These are phyloP conservation scores for Mamestra brassicae DNA, from an alignment of 2,888 invertebrate genomes.

Conservation along the genomic window DNA sequence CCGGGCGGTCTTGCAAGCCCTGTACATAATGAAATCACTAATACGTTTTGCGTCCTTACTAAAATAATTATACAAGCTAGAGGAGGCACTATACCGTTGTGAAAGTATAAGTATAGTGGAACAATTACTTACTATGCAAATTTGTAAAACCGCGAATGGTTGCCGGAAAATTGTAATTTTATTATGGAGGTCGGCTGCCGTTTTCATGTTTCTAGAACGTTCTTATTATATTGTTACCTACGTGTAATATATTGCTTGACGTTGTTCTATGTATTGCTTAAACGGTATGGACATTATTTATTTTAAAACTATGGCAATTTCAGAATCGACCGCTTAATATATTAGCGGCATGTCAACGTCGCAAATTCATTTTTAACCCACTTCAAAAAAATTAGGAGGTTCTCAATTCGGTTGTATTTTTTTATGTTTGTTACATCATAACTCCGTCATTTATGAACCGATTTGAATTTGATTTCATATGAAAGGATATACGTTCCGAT, in stretches of 20 bases:
- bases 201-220: slow-evolving; percentile 48
- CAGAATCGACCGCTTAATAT: background rate
- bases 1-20: background rate
- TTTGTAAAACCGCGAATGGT: slow-evolving; percentile 53
- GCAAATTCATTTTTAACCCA: too few relatives aligned
- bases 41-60: background rate
- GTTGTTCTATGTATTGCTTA: slow-evolving; percentile 8
- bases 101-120: slow-evolving; percentile 16
- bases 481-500: too few relatives aligned
- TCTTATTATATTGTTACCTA: slow-evolving; percentile 34
- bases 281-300: background rate
- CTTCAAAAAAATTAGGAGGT: too few relatives aligned
- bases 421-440: too few relatives aligned
- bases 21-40: background rate
- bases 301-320: background rate
- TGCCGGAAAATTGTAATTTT: slow-evolving; percentile 69
- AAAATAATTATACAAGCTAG: slow-evolving; percentile 31
- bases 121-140: slow-evolving; percentile 64
- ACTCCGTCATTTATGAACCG: too few relatives aligned
- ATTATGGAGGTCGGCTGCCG: slow-evolving; percentile 51
- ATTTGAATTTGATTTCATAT: too few relatives aligned
- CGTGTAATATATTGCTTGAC: slow-evolving; percentile 20
- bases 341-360: background rate
- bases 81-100: slow-evolving; percentile 17
- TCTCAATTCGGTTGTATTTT: too few relatives aligned